A percentile compares a stretch with the other conserved stretches of the same genome.
phyloP scores from a whole-genome alignment of 2,797 vertebrate genomes.

The Centropyge bicolor region DNA sequence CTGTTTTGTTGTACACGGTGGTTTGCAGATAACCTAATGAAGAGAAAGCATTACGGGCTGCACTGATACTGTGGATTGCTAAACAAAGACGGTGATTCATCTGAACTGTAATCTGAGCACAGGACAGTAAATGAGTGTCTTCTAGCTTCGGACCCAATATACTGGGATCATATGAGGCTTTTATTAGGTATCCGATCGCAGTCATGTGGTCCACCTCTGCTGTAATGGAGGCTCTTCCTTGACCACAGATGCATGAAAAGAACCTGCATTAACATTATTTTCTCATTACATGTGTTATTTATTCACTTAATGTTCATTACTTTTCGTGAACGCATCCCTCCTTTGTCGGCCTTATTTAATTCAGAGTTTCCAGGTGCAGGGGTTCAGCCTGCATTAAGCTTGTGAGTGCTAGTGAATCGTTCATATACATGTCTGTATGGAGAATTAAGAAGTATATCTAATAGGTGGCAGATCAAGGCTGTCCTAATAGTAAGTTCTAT shows the following conservation, averaged over 20 bases:
- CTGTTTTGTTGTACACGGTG: conserved; percentile 28
- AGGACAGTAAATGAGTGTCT: conserved; percentile 42
- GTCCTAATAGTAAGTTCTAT: too few relatives aligned
- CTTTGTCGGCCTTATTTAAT: neutral
- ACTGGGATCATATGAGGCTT: conserved; percentile 20
- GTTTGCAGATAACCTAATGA: conserved; percentile 60
- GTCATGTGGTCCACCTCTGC: conserved; percentile 11
- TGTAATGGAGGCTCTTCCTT: conserved; percentile 6
- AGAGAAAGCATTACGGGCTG: conserved; percentile 52
- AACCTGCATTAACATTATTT: neutral
- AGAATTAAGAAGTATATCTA: neutral
- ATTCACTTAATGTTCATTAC: conserved; percentile 1
- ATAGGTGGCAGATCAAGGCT: too few relatives aligned
- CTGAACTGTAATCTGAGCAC: conserved; percentile 55
- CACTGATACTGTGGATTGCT: conserved; percentile 29
- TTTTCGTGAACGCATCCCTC: neutral
- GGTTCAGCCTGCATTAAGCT: neutral
- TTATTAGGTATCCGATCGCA: conserved; percentile 39
- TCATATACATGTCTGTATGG: neutral
- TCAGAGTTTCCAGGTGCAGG: neutral
- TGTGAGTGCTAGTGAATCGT: neutral
- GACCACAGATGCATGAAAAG: conserved; percentile 16
- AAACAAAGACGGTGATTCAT: conserved; percentile 70
- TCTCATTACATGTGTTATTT: conserved; percentile 12
- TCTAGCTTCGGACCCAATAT: conserved; percentile 9